Evolutionary conservation across 1,140 invertebrate genomes (phyloP).

Genomic region (Apis florea): DNA sequence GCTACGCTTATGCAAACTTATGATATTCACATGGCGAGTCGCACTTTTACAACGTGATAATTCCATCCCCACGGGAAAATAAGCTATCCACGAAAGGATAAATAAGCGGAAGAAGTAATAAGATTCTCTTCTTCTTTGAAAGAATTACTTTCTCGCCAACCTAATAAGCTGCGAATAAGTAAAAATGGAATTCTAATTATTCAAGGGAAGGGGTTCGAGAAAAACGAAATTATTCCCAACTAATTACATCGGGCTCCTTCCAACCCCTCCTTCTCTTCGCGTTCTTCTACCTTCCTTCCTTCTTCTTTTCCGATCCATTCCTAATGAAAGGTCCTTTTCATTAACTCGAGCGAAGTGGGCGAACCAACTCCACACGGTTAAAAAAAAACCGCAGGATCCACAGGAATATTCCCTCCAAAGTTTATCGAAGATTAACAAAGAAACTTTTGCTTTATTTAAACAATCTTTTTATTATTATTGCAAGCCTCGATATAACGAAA

Average conservation of each 20-base stretch:
- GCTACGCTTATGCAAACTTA: too few species aligned
- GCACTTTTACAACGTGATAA: not conserved
- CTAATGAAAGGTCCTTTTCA: not conserved
- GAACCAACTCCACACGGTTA: not conserved
- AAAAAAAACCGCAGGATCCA: not conserved
- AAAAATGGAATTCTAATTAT: slow-evolving; percentile 40
- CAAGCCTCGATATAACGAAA: too few species aligned
- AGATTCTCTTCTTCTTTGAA: not conserved
- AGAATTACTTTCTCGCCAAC: slow-evolving; percentile 3
- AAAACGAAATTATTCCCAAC: slow-evolving; percentile 33
- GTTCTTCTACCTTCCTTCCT: not conserved
- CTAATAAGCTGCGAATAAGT: slow-evolving; percentile 30
- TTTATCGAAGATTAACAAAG: not conserved
- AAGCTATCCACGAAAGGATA: not conserved
- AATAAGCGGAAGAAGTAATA: slow-evolving; percentile 1
- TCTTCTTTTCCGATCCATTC: not conserved
- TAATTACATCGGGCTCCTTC: slow-evolving; percentile 23
- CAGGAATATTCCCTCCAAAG: not conserved
- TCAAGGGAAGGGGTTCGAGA: not conserved
- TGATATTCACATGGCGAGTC: not conserved
- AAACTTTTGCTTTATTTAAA: too few species aligned
- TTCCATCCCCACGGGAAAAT: not conserved
- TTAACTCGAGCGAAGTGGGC: not conserved
- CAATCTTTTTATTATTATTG: too few species aligned
- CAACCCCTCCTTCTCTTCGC: not conserved